phyloP scores from a whole-genome alignment of 2,113 vertebrate genomes.

The Varanus salvator region DNA sequence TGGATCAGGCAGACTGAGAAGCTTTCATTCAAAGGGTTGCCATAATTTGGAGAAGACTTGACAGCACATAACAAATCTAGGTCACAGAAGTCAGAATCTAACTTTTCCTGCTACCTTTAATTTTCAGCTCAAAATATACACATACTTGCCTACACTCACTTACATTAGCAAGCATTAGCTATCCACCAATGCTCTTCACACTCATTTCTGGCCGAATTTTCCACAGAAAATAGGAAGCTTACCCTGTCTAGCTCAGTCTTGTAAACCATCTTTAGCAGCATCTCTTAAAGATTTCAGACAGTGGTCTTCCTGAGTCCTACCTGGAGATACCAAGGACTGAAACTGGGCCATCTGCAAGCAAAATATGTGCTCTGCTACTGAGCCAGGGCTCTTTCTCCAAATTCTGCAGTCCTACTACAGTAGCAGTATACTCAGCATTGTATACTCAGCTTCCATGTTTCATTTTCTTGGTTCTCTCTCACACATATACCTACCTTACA shows the following conservation, averaged over 20 bases:
- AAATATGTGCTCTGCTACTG: background rate
- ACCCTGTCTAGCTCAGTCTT: background rate
- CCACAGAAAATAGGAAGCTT: background rate
- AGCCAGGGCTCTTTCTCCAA: background rate
- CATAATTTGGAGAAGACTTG: too few relatives aligned
- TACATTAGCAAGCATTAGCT: background rate
- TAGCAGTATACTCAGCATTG: background rate
- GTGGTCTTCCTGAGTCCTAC: background rate
- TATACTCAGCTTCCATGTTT: background rate
- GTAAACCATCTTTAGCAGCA: background rate
- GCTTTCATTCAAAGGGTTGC: too few relatives aligned
- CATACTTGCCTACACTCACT: background rate
- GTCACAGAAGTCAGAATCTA: background rate
- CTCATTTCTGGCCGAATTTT: background rate
- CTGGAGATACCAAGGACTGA: background rate
- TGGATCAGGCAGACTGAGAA: too few relatives aligned
- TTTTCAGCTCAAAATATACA: too few relatives aligned
- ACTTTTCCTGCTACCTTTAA: background rate
- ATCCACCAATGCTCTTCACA: background rate
- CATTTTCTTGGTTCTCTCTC: background rate
- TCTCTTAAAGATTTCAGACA: background rate
- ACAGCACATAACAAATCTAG: background rate
- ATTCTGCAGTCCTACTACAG: background rate
- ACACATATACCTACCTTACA: constrained; percentile 72
- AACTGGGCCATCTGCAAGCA: background rate